Percentiles rank a stretch among this genome's conserved stretches.
phyloP scores from a whole-genome alignment of 2,888 invertebrate genomes.

The Adelphocoris suturalis region DNA sequence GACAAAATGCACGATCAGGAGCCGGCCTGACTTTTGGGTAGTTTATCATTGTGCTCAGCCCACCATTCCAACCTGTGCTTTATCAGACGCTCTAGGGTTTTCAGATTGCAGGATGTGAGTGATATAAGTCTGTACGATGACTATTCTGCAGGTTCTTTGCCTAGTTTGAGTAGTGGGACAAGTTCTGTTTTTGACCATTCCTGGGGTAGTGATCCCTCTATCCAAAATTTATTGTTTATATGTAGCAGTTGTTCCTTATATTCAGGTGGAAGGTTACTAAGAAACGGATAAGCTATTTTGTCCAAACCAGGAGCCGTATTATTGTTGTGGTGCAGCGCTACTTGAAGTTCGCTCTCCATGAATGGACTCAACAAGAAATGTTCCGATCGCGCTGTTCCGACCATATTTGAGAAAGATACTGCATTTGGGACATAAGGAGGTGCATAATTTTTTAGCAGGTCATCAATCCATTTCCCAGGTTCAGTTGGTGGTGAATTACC shows the following conservation, averaged over 20 bases:
- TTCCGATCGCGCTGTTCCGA: neutral
- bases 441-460: neutral
- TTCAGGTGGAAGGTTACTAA: neutral
- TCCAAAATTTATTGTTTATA: neutral
- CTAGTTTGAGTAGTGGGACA: neutral
- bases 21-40: neutral
- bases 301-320: conserved; percentile 36
- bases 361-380: neutral
- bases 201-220: neutral
- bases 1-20: neutral
- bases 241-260: neutral
- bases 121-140: neutral
- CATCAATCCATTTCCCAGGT: neutral
- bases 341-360: neutral
- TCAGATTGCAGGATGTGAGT: neutral
- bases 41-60: neutral
- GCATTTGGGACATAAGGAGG: neutral
- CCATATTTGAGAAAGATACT: neutral
- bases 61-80: conserved; percentile 24
- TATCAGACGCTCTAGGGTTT: conserved; percentile 5
- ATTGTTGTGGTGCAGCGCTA: neutral
- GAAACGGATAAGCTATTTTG: neutral
- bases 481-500: neutral
- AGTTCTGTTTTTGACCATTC: neutral
- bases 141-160: neutral